Base-by-base conservation (phyloP, 2,888 invertebrate species). In the Pristionchus exspectatus region DNA sequence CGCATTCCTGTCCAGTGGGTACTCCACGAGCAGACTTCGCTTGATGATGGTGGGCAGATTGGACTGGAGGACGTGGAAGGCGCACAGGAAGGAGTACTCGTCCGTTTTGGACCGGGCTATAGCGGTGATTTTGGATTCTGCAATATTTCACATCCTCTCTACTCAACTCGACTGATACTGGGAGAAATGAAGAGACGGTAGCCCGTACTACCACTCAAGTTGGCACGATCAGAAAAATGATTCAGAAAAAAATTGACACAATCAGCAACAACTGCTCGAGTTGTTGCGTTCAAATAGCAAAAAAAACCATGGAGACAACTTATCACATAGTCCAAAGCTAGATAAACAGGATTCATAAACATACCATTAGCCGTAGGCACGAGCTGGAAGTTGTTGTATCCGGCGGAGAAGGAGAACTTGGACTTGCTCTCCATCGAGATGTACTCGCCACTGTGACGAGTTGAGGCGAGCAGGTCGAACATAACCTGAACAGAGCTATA, bases 401-500 rank as follows among this genome's bases (percentile, higher is more conserved):
- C 91, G 10, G 91, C 85, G 18, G 90, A 88, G 87, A 91, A 91
- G 12, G 89, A 81, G 74, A 90, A 63, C 44, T 89, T 84, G n/a
- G 88, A 87, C 81, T 89, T 87, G 56, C 90, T 89, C 56, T 85
- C 85, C 87, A 91, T 77, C 18, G 86, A 84, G 30, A 91, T 77
- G 30, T 90, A 89, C 21, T 87, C 86, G 12, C 88, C 83, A 38
- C 18, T 87, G 24, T 33, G 50, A n/a, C 69, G 88, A 81, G 63
- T 44, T 9, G 69, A 72, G 0, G 88, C 38, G 56, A 91, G 56
- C 4, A 91, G 81, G 54, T 90, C 90, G 38, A 90, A 54, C 33
- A 91, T 90, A 14, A 91, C 87, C 91, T 91, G 54, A 59, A 12
- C 44, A 50, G 7, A 3, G 12, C 3, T 9, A 50, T 7, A 44